Evolutionary conservation across 2,113 vertebrate genomes (phyloP).

Genomic region (Mesembrinibis cayennensis): DNA sequence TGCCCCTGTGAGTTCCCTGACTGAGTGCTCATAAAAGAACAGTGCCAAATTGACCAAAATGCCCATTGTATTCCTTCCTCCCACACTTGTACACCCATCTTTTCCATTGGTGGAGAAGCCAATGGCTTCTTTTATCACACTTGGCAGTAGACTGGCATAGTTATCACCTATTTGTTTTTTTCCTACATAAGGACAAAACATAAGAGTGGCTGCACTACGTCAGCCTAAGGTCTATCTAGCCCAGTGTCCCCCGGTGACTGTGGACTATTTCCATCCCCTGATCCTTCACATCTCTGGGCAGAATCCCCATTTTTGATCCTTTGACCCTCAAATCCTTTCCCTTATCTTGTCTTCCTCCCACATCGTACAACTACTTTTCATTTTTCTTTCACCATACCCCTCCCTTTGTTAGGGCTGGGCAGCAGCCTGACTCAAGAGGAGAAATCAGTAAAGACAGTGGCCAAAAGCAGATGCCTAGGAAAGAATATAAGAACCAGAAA

Average conservation of each 20-base stretch:
- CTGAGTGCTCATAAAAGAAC: background rate
- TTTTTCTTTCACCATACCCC: background rate
- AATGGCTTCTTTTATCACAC: background rate
- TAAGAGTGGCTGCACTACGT: fast-evolving
- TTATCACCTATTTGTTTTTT: background rate
- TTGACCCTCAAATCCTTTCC: background rate
- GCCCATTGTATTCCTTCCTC: background rate
- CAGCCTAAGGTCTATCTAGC: background rate
- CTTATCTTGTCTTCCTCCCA: background rate
- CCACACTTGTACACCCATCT: background rate
- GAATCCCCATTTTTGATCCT: background rate
- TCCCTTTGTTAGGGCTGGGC: background rate
- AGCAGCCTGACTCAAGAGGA: background rate
- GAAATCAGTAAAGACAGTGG: background rate
- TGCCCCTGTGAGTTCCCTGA: background rate
- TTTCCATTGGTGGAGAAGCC: background rate
- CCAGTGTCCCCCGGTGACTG: background rate
- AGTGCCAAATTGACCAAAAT: background rate
- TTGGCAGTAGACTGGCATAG: background rate
- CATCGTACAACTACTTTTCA: background rate
- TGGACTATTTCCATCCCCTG: background rate
- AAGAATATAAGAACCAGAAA: background rate
- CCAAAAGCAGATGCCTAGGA: background rate
- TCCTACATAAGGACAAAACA: background rate
- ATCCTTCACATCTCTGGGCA: background rate